Percentiles rank a stretch among this genome's conserved stretches.
Conservation (phyloP, 2,113 vertebrate genomes). For the Gallinago paraguaiae region DNA sequence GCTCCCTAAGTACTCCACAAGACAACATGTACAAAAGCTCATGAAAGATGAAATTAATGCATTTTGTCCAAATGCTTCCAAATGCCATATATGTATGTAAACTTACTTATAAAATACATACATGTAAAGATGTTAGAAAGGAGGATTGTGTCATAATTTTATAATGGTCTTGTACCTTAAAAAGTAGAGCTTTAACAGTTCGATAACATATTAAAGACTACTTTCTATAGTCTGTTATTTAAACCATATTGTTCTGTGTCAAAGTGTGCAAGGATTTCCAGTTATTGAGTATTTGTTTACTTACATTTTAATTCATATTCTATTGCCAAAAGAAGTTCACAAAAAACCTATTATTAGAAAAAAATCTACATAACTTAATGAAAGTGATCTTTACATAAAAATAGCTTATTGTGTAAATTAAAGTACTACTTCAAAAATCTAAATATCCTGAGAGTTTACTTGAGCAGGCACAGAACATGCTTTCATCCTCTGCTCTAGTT, state of each 20-base stretch:
- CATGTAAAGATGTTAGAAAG: constrained; percentile 27
- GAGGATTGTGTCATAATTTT: constrained; percentile 8
- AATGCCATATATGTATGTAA: neutral
- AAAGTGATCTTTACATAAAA: neutral
- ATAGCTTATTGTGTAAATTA: neutral
- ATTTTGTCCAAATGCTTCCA: constrained; percentile 12
- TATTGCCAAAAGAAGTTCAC: neutral
- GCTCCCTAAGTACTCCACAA: constrained; percentile 29
- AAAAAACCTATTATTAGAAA: neutral
- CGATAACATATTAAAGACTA: constrained; percentile 49
- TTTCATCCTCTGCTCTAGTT: neutral
- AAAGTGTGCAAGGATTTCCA: neutral
- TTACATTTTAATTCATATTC: constrained; percentile 50
- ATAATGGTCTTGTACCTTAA: neutral
- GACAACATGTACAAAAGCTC: constrained; percentile 41
- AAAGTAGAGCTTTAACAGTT: constrained; percentile 15
- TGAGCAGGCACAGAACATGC: neutral
- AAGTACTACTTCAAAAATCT: neutral
- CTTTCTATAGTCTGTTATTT: constrained; percentile 15
- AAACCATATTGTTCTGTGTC: constrained; percentile 6
- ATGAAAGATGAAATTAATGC: constrained; percentile 17
- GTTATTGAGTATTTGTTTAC: constrained; percentile 18
- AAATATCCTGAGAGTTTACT: neutral
- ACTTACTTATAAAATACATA: constrained; percentile 31
- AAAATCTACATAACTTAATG: neutral